These are phyloP conservation scores for Tetranychus piercei DNA, from an alignment of 2,888 invertebrate species.

Conservation along the genomic window DNA sequence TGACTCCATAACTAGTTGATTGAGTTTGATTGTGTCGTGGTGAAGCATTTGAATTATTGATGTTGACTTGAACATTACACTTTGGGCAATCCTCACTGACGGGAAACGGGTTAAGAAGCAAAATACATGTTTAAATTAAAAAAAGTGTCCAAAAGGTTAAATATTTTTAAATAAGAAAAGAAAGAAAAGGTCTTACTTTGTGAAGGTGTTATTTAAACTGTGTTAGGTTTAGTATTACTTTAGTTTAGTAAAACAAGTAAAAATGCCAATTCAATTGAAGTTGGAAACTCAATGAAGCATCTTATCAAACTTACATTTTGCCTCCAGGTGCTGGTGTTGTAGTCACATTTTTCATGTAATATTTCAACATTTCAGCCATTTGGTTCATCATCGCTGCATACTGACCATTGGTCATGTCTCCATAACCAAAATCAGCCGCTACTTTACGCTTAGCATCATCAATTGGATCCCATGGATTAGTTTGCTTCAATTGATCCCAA, in stretches of 20 bases:
- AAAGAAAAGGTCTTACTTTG: background rate
- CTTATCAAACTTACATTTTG: background rate
- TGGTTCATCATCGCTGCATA: background rate
- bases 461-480: background rate
- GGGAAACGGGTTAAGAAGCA: background rate
- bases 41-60: slow-evolving; percentile 5
- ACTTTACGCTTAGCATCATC: background rate
- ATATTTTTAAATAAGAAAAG: background rate
- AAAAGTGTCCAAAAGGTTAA: background rate
- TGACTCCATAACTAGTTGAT: slow-evolving; percentile 2
- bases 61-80: slow-evolving; percentile 2
- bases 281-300: too few relatives aligned
- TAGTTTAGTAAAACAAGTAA: background rate
- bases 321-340: slow-evolving; percentile 4
- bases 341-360: slow-evolving; percentile 2
- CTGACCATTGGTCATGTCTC: background rate
- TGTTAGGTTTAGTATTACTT: background rate
- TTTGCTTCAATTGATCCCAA: background rate
- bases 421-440: background rate
- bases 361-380: background rate
- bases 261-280: background rate
- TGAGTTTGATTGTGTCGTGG: slow-evolving; percentile 7
- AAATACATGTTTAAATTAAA: background rate
- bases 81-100: background rate
- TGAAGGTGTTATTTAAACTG: background rate